These are phyloP conservation scores for Triplophysa bombifrons DNA, from an alignment of 2,797 vertebrate species.

Conservation along the genomic window DNA sequence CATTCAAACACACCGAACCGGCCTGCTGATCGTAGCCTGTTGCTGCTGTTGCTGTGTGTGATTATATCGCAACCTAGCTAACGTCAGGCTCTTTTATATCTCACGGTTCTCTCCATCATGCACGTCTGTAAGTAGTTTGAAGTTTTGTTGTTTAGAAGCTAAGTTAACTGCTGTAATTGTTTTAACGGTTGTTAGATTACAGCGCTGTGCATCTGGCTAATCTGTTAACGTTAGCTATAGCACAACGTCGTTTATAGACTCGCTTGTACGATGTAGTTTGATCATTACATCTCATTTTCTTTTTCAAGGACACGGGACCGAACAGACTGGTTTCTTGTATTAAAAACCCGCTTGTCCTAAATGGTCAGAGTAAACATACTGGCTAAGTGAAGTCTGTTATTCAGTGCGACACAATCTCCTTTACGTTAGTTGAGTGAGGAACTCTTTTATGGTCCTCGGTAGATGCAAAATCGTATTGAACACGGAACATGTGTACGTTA, in stretches of 20 bases:
- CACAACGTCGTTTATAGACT: constrained; percentile 20
- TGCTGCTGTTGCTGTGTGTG: constrained; percentile 46
- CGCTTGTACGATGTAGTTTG: not conserved
- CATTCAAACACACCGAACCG: constrained; percentile 61
- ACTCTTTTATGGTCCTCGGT: not conserved
- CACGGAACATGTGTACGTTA: not conserved
- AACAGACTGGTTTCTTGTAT: not conserved
- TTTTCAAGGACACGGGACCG: not conserved
- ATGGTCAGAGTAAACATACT: constrained; percentile 13
- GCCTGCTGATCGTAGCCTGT: constrained; percentile 59
- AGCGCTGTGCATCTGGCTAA: constrained; percentile 26
- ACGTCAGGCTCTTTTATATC: not conserved
- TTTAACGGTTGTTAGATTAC: not conserved
- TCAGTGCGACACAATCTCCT: constrained; percentile 27
- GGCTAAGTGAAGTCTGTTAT: constrained; percentile 10
- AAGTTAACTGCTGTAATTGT: not conserved
- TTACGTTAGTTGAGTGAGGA: not conserved
- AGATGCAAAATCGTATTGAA: not conserved
- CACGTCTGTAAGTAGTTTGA: constrained; percentile 1
- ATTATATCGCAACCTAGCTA: not conserved
- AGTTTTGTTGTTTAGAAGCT: not conserved
- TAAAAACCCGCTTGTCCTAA: not conserved
- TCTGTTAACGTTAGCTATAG: constrained; percentile 46
- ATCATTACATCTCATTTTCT: not conserved
- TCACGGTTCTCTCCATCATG: not conserved